Base-by-base conservation (phyloP, 30 jellyfish, hydroid and myxozoan genomes). In the Turritopsis dohrnii region DNA sequence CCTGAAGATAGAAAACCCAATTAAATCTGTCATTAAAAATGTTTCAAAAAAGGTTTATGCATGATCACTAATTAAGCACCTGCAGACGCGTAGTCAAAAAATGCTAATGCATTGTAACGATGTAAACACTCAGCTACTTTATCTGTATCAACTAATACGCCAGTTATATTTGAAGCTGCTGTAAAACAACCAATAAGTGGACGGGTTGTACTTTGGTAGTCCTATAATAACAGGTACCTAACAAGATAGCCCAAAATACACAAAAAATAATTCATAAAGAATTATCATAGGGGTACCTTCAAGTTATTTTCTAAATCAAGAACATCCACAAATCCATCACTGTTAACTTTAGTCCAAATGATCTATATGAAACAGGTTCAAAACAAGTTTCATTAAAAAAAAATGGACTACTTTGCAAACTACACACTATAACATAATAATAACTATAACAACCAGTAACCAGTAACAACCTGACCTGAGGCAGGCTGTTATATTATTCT, bases 81-180 rank as follows among this genome's bases (percentile, higher is more conserved):
- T 79, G 94, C 94, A 66, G 94, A 52, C 24, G 94, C 94, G 52
- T 86, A 86, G 81, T 86, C 94, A 72, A 86, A 86, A 1, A 86
- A 52, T 27, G 89, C 94, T 18, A 79, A 24, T 0, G 85, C 94
- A 24, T 65, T 84, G 29, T 86, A 52, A 29, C 81, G 72, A 52
- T 86, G 94, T 16, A 86, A 80, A 26, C 52, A 26, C 7, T 19
- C 28, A 18, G 89, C 31, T n/a, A 86, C 29, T 21, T 52, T 52
- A 66, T 79, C 85, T 0, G 74, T 84, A 71, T 86, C 85, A 18
- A 83, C 54, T 16, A 86, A 60, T 16, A 79, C 65, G 53, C 94
- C 94, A 26, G 94, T 86, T 23, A 86, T 29, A 80, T 86, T 86
- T 7, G 94, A 86, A 65, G 94, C 94, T 29, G 94, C 94, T 9